phyloP scores from a whole-genome alignment of 2,888 invertebrate genomes.

The Rotaria sp. region DNA sequence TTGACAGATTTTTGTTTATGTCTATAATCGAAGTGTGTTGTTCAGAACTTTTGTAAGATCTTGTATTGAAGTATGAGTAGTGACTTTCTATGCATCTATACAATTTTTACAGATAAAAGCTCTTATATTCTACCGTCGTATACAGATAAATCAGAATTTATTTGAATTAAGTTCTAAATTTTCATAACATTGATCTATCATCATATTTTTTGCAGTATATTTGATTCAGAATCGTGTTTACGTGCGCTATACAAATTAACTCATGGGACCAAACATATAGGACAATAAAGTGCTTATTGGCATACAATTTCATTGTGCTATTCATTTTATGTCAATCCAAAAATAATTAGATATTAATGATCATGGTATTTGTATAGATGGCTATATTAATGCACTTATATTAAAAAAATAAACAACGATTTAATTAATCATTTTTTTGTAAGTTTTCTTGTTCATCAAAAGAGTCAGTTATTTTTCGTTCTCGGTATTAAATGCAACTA shows the following conservation, averaged over 20 bases:
- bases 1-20: too few species aligned
- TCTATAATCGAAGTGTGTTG: too few species aligned
- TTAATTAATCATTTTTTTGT: neutral
- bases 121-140: neutral
- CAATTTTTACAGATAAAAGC: neutral
- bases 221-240: neutral
- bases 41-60: too few species aligned
- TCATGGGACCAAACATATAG: neutral
- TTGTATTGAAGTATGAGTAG: too few species aligned
- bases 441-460: neutral
- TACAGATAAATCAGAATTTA: neutral
- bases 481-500: neutral
- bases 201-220: neutral
- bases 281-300: neutral
- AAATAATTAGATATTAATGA: neutral
- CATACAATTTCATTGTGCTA: constrained; percentile 7
- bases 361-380: neutral
- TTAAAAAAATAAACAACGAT: neutral
- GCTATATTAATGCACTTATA: neutral
- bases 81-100: neutral
- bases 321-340: neutral
- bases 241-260: neutral
- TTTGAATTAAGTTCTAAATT: neutral
- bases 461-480: neutral
- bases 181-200: neutral